Evolutionary conservation across 2,113 vertebrate species (phyloP), one percentile per base, ranked within the genome.

Genomic region (Pseudolaguvia tuberculata): DNA sequence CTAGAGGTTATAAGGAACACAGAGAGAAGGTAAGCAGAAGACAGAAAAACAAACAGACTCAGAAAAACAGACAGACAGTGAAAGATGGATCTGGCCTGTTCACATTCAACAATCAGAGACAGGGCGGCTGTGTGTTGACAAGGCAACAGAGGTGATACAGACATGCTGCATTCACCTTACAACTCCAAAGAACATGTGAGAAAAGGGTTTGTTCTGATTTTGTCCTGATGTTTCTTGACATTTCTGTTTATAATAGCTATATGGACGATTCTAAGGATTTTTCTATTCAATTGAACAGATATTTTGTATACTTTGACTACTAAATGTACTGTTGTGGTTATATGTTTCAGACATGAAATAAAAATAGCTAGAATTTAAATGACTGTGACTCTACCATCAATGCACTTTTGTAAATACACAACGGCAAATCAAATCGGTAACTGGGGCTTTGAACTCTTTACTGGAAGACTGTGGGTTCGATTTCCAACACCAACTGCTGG

Each of bases 101-200:
- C 51, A 39, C 70, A 73, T 78, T 84, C 76, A 84, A 77, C 75
- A 83, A 86, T 89, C 84, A 81, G 77, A 77, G 79, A 82, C 84
- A 88, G 84, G 87, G 83, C 86, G 87, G 83, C 86, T 87, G 89
- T 86, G 78, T 85, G 63, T 51, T 84, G 84, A 85, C 83, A 83
- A 74, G 73, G 78, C 74, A 72, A 81, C 85, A 83, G 86, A 81
- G 85, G 83, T 12, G 12, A 2, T 15, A 8, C 9, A 47, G 63
- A 67, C 4, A 18, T 66, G 8, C 15, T 27, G 27, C 8, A 11
- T 66, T 17, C 15, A 1, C 21, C 10, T 11, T 9, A 1, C 45
- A 20, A 27, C 13, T 27, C 20, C 8, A 20, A 66, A 27, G 7
- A 42, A 45, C 18, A 63, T 0, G 10, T 21, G 31, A 14, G n/a